phyloP scores from a whole-genome alignment of 2,797 vertebrate genomes.

The Anguilla anguilla region DNA sequence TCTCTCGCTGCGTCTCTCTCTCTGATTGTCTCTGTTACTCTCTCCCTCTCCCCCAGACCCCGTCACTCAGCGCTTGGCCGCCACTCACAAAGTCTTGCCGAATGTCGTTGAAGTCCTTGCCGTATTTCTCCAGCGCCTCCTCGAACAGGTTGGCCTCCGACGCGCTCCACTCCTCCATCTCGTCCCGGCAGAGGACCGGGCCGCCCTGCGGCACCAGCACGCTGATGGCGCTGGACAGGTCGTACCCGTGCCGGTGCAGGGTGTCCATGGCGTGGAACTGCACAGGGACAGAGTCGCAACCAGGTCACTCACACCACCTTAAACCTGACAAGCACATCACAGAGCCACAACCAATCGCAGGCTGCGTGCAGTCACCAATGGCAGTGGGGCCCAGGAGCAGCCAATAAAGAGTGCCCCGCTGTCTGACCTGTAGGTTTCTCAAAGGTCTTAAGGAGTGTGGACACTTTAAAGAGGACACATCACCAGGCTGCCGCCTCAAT shows the following conservation, averaged over 20 bases:
- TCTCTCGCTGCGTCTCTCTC: background rate
- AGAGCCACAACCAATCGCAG: background rate
- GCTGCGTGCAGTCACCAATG: background rate
- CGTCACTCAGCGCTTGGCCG: background rate
- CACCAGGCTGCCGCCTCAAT: background rate
- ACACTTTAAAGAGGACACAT: background rate
- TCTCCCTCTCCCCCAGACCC: background rate
- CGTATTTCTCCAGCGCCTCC: conserved; percentile 95
- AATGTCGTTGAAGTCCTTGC: conserved; percentile 98
- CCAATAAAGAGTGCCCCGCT: no score
- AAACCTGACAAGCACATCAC: background rate
- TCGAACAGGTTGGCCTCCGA: conserved; percentile 96
- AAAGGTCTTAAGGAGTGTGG: background rate
- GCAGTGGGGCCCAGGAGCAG: background rate
- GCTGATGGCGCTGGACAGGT: conserved; percentile 90
- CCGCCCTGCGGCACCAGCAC: conserved; percentile 91
- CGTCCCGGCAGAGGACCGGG: conserved; percentile 91
- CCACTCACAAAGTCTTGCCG: conserved; percentile 97
- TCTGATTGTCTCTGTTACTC: background rate
- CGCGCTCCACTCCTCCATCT: conserved; percentile 98
- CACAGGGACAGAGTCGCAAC: background rate
- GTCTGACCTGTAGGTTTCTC: background rate
- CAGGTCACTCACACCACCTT: background rate
- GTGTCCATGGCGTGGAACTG: conserved; percentile 98
- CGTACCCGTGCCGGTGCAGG: conserved; percentile 88